A percentile compares a stretch with the other conserved stretches of the same genome.
Evolutionary conservation across 2,113 vertebrate genomes (phyloP).

Genomic region (Dicrurus megarhynchus): DNA sequence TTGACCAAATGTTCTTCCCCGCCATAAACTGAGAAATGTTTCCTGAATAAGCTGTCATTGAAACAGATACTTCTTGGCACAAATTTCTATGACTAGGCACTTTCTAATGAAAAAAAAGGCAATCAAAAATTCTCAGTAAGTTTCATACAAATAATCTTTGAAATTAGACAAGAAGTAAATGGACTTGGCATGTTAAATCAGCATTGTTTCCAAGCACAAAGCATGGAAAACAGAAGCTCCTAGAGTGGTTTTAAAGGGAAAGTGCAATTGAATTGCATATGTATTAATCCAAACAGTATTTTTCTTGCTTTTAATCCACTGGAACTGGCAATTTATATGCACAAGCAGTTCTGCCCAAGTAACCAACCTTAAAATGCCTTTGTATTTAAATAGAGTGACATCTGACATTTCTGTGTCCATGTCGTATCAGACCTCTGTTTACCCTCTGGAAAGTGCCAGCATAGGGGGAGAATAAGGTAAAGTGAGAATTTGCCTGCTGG

Average conservation of each 20-base stretch:
- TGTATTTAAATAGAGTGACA: conserved; percentile 45
- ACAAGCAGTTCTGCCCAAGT: not conserved
- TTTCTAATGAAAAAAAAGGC: conserved; percentile 18
- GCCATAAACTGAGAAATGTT: not conserved
- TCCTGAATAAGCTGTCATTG: not conserved
- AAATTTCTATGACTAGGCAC: conserved; percentile 6
- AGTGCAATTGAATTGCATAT: not conserved
- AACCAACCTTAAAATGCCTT: conserved; percentile 47
- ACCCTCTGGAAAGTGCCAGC: not conserved
- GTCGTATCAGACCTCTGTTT: conserved; percentile 2
- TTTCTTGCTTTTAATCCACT: not conserved
- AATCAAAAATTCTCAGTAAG: not conserved
- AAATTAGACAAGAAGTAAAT: conserved; percentile 39
- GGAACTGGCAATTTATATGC: conserved; percentile 20
- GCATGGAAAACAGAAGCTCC: conserved; percentile 4
- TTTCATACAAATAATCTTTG: not conserved
- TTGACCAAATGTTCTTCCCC: not conserved
- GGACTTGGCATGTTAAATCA: not conserved
- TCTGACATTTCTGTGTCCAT: conserved; percentile 16
- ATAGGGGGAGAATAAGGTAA: not conserved
- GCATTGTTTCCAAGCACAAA: conserved; percentile 17
- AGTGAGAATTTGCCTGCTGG: not conserved
- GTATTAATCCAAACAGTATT: not conserved
- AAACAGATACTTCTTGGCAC: conserved; percentile 1
- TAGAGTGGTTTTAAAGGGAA: conserved; percentile 26